Percentiles rank a stretch among this genome's conserved stretches.
Evolutionary conservation across 2,888 invertebrate genomes (phyloP).

Genomic region (Dorcus parallelipipedus): DNA sequence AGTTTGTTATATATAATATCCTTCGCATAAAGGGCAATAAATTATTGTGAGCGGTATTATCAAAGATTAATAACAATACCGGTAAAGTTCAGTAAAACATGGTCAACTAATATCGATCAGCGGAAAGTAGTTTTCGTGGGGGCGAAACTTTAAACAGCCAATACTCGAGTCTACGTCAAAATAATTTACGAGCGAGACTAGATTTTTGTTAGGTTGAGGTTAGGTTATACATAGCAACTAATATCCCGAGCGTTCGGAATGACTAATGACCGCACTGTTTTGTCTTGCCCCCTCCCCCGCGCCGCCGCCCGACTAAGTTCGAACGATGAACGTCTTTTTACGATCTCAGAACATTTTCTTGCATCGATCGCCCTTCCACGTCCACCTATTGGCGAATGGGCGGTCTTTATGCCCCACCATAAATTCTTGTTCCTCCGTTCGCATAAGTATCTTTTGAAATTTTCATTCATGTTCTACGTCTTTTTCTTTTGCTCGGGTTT

Average conservation of each 20-base stretch:
- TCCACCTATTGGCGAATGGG: constrained; percentile 46
- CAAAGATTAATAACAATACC: constrained; percentile 25
- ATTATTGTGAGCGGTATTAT: constrained; percentile 15
- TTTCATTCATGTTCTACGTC: constrained; percentile 28
- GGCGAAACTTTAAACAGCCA: constrained; percentile 38
- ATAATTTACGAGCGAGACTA: constrained; percentile 49
- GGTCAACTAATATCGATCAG: constrained; percentile 34
- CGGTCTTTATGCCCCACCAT: constrained; percentile 42
- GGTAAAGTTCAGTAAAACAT: constrained; percentile 18
- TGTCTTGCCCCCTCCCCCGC: constrained; percentile 24
- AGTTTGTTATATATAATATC: no score
- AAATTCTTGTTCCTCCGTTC: constrained; percentile 33
- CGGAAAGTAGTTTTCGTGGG: constrained; percentile 39
- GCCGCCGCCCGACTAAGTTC: constrained; percentile 35
- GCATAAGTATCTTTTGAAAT: constrained; percentile 28
- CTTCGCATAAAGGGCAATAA: no score
- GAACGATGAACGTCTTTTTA: constrained; percentile 50
- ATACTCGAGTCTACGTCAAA: constrained; percentile 46
- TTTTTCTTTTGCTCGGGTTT: constrained; percentile 3
- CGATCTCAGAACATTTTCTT: constrained; percentile 51
- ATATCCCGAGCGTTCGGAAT: constrained; percentile 48
- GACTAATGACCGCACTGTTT: constrained; percentile 50
- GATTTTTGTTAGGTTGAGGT: constrained; percentile 49
- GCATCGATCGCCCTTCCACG: constrained; percentile 42
- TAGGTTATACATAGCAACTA: constrained; percentile 48